These are phyloP conservation scores for Pseudomyrmex flavicornis DNA, from an alignment of 1,140 invertebrate species.

Conservation along the genomic window DNA sequence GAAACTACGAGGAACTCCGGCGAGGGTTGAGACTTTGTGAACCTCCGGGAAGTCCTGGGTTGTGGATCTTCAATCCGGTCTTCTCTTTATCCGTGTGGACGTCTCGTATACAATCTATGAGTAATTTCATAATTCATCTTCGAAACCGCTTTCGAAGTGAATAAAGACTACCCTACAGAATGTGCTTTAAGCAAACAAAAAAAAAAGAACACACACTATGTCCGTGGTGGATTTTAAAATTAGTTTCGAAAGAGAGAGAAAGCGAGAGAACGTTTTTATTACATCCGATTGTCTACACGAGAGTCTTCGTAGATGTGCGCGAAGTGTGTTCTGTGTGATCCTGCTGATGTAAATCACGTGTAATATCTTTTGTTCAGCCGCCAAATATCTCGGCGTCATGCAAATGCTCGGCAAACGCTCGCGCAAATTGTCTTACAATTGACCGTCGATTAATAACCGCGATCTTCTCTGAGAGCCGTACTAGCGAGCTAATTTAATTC, in stretches of 20 bases:
- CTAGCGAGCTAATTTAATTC: slow-evolving; percentile 49
- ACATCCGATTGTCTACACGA: too few species aligned
- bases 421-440: slow-evolving; percentile 50
- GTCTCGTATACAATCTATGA: background rate
- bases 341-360: background rate
- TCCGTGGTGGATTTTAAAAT: too few species aligned
- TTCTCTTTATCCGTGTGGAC: slow-evolving; percentile 57
- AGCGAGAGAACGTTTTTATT: too few species aligned
- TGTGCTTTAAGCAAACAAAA: too few species aligned
- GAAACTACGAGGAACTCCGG: slow-evolving; percentile 43
- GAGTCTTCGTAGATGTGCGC: too few species aligned
- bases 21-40: slow-evolving; percentile 28
- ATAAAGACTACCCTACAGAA: too few species aligned
- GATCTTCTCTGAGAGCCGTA: slow-evolving; percentile 21
- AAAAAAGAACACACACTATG: too few species aligned
- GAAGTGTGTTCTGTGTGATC: background rate
- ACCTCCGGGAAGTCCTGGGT: slow-evolving; percentile 26
- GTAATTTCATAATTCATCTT: slow-evolving; percentile 65
- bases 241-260: too few species aligned
- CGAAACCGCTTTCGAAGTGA: background rate
- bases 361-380: slow-evolving; percentile 24
- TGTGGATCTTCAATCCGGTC: slow-evolving; percentile 24
- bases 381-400: slow-evolving; percentile 39
- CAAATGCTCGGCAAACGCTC: slow-evolving; percentile 37
- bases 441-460: slow-evolving; percentile 37